Percentiles rank a stretch among this genome's conserved stretches.
Conservation (phyloP, 2,113 vertebrate species). For the Fregata magnificens region DNA sequence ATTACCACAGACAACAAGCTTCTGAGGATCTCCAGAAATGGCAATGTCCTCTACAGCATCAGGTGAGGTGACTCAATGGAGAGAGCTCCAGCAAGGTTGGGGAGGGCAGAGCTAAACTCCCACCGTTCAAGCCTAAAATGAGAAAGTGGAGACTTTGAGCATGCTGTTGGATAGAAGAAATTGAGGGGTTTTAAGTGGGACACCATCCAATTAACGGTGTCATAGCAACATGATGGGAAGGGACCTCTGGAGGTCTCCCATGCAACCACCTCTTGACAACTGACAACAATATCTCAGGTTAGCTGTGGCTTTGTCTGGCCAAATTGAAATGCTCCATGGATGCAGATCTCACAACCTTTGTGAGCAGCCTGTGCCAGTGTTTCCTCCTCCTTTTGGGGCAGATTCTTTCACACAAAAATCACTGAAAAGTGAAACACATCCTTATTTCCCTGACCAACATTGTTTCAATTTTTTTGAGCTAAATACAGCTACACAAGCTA, state of each 20-base stretch:
- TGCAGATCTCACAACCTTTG: neutral
- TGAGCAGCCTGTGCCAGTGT: neutral
- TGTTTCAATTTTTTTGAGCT: neutral
- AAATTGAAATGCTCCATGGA: neutral
- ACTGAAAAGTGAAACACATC: neutral
- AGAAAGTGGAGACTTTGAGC: neutral
- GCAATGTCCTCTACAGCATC: constrained; percentile 98
- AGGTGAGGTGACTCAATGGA: constrained; percentile 72
- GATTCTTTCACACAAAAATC: neutral
- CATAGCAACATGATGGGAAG: neutral
- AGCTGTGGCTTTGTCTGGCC: neutral
- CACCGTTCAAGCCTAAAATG: neutral
- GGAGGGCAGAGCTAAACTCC: neutral
- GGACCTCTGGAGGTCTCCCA: neutral
- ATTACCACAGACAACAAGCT: constrained; percentile 99
- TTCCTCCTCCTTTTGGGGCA: neutral
- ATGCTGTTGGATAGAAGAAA: neutral
- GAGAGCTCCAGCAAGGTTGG: neutral
- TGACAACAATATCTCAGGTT: neutral
- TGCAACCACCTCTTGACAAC: neutral
- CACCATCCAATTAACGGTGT: neutral
- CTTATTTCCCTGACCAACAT: neutral
- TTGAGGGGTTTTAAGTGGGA: neutral
- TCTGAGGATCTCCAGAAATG: constrained; percentile 92
- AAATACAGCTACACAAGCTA: neutral